Conservation (phyloP, 2,113 vertebrate species). For the Gasterosteus nipponicus region DNA sequence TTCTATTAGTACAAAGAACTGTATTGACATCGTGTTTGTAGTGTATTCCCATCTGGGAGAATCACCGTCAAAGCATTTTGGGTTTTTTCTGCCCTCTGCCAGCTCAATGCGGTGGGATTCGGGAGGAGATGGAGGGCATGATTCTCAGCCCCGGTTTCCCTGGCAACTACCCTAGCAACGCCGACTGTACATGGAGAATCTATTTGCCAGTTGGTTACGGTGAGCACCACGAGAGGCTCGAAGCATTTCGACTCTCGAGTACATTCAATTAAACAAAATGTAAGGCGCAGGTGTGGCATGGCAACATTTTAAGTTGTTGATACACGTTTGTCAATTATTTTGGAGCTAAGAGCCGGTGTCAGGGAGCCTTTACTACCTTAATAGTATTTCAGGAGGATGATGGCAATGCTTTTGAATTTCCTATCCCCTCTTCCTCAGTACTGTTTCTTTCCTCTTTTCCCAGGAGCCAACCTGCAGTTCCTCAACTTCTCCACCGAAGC, state of each 20-base stretch:
- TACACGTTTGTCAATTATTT: neutral
- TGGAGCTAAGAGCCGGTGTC: neutral
- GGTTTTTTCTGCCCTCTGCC: slow-evolving; percentile 24
- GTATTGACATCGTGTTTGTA: neutral
- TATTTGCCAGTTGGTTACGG: slow-evolving; percentile 93
- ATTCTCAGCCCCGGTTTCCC: slow-evolving; percentile 98
- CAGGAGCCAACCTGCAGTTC: slow-evolving; percentile 96
- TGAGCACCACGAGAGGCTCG: slow-evolving; percentile 74
- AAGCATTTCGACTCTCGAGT: slow-evolving; percentile 13
- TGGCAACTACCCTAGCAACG: slow-evolving; percentile 98
- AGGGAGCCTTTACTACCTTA: neutral
- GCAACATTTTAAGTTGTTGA: neutral
- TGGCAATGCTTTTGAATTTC: slow-evolving; percentile 1
- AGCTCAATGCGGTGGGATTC: slow-evolving; percentile 95
- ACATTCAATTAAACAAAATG: slow-evolving; percentile 14
- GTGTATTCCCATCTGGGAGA: neutral
- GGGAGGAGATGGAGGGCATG: slow-evolving; percentile 94
- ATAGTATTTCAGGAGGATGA: neutral
- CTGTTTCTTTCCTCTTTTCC: neutral
- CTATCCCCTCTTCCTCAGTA: neutral
- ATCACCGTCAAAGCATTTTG: slow-evolving; percentile 26
- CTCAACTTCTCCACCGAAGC: slow-evolving; percentile 97
- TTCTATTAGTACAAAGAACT: neutral
- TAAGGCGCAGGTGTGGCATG: neutral
- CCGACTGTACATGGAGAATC: slow-evolving; percentile 97